Base-by-base conservation (phyloP, 1,140 invertebrate species). In the Notospermus geniculatus region DNA sequence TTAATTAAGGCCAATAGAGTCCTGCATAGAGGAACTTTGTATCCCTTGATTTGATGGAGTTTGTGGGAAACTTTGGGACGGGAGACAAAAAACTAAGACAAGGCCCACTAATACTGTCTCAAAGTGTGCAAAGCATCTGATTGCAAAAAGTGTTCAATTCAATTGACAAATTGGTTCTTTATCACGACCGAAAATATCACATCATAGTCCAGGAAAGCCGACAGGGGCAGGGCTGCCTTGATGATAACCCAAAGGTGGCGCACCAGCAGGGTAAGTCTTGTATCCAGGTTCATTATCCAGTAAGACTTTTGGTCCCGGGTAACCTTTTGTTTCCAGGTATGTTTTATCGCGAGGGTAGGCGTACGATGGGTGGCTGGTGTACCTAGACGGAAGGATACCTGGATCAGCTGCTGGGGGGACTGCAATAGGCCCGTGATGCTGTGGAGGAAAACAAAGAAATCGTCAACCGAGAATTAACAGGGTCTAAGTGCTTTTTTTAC, bases 351-450 rank as follows among this genome's bases (percentile, higher is more conserved):
- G 32, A 19, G 77, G 75, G 59, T 78, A 80, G 19, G 77, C 75
- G 65, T 79, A 80, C 0, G 77, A 77, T 46, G 79, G 78, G 52
- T 80, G 79, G 11, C 76, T 71, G 0, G 76, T 74, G 69, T 80
- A 80, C n/a, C 78, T 66, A 5, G 79, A 80, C 0, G 75, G 72
- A 0, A 79, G 62, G 2, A 72, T 62, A 9, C 71, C 74, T 11
- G 71, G 70, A 27, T 75, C 57, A 9, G 79, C 79, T 29, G 65
- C 62, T 2, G 70, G 69, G 0, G 77, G 72, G 17, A 80, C 63
- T 43, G 71, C 64, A 54, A 78, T 71, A 52, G 65, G 65, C 29
- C 79, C 77, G 54, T 74, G 64, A 22, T 75, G 76, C 79, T 79
- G 68, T 36, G n/a, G n/a, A 36, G 15, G 32, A 36, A 36, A 15